Conservation (phyloP, 2,113 vertebrate species). For the Euleptes europaea region DNA sequence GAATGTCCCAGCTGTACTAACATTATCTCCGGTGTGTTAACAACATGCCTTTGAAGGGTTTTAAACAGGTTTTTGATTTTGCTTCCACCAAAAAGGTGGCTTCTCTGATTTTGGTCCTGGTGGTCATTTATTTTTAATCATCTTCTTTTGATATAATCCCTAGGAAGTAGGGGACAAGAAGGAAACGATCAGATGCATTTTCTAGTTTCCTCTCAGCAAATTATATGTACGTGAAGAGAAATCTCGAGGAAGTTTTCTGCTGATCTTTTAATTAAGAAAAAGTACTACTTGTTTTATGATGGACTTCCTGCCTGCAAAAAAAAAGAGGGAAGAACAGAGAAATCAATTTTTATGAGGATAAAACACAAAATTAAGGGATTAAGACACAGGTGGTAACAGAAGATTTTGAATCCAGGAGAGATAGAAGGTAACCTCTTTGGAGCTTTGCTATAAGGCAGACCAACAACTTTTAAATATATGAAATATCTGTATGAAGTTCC, state of each 20-base stretch:
- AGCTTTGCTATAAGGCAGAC: neutral
- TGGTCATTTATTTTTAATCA: slow-evolving; percentile 9
- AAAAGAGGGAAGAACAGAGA: neutral
- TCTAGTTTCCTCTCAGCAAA: neutral
- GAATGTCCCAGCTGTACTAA: slow-evolving; percentile 1
- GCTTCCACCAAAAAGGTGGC: slow-evolving; percentile 2
- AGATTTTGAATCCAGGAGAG: neutral
- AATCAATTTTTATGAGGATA: neutral
- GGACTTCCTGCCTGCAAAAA: neutral
- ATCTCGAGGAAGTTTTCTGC: neutral
- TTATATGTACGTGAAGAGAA: neutral
- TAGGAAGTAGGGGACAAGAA: neutral
- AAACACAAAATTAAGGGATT: neutral
- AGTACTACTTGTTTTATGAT: neutral
- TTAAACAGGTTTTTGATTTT: neutral
- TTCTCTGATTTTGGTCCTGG: neutral
- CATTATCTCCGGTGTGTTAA: slow-evolving; percentile 7
- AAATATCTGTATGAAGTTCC: neutral
- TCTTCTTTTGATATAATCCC: slow-evolving; percentile 8
- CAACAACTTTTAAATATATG: neutral
- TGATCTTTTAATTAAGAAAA: neutral
- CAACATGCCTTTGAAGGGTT: neutral
- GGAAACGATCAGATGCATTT: neutral
- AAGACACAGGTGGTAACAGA: neutral
- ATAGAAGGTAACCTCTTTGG: neutral